Base-by-base conservation (phyloP, 1,140 invertebrate species). In the Augochlora pura region DNA sequence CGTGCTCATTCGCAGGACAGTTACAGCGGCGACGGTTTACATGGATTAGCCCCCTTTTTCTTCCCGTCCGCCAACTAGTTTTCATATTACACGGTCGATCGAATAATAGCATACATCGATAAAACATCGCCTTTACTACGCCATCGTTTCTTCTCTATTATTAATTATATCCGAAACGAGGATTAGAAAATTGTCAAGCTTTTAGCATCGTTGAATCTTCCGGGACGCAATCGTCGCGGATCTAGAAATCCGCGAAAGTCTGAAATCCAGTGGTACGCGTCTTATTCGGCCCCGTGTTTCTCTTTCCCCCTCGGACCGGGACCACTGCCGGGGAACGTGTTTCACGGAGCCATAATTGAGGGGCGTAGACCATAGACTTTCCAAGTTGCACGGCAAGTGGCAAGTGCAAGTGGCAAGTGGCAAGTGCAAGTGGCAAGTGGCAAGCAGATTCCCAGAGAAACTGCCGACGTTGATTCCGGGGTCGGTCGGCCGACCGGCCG, bases 331-430 rank as follows among this genome's bases (percentile, higher is more conserved):
- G 0, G 6, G 3, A 39, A 32, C n/a, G 9, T 62, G 59, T 72
- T 72, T 46, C 70, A 32, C 70, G 32, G 59, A 49, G 73, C 49
- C 52, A 77, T 62, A 77, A 77, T 77, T 25, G 75, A 70, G 66
- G 75, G 66, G 66, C 25, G 75, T 69, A 18, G 42, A 70, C 57
- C n/a, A n/a, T 63, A 49, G 62, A 27, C 49, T 77, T 77, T 65
- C 38, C 75, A 70, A 70, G 66, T 77, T 77, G 42, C 27, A 10
- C 38, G 49, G 25, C 63, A 42, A 62, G 57, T 62, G n/a, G n/a
- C n/a, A n/a, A 32, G 1, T 32, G 32, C 32, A 4, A 32, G 32
- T 32, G n/a, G n/a, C n/a, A n/a, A n/a, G n/a, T n/a, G 49, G 25
- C 63, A 42, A 32, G 1, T 32, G 32, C 32, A 4, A 32, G 32